A percentile compares a stretch with the other conserved stretches of the same genome.
phyloP scores from a whole-genome alignment of 2,113 vertebrate species.

The Felis catus region DNA sequence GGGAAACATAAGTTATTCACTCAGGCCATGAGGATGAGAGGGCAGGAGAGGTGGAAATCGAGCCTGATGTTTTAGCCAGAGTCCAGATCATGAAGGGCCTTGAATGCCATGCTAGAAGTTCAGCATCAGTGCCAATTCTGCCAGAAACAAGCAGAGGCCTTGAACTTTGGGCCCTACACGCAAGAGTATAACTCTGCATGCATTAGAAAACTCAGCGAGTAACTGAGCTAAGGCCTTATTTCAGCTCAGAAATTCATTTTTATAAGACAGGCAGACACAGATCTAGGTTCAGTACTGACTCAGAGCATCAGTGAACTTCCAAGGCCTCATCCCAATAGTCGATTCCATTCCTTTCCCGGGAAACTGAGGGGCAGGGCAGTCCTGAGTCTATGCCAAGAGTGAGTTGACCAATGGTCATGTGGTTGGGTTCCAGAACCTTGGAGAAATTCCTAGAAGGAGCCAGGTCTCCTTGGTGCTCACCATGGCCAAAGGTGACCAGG shows the following conservation, averaged over 20 bases:
- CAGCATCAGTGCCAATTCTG: not conserved
- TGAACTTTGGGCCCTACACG: accelerated
- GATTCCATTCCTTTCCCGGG: not conserved
- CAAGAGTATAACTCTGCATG: not conserved
- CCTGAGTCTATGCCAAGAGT: not conserved
- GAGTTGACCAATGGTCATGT: not conserved
- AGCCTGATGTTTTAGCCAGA: not conserved
- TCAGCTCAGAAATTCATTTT: not conserved
- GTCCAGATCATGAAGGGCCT: not conserved
- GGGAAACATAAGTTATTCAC: not conserved
- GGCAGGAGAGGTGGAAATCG: not conserved
- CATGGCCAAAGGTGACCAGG: not conserved
- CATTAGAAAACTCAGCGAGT: not conserved
- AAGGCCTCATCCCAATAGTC: not conserved
- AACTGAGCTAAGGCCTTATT: not conserved
- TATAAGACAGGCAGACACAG: not conserved
- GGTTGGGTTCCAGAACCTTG: not conserved
- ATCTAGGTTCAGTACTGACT: not conserved
- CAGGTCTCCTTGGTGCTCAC: not conserved
- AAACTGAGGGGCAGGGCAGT: not conserved
- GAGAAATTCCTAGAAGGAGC: not conserved
- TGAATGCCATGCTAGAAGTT: not conserved
- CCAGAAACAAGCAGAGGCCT: not conserved
- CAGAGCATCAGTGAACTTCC: not conserved
- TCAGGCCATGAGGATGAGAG: not conserved